phyloP scores from a whole-genome alignment of 1,140 invertebrate genomes.

The Trachymyrmex cornetzi region DNA sequence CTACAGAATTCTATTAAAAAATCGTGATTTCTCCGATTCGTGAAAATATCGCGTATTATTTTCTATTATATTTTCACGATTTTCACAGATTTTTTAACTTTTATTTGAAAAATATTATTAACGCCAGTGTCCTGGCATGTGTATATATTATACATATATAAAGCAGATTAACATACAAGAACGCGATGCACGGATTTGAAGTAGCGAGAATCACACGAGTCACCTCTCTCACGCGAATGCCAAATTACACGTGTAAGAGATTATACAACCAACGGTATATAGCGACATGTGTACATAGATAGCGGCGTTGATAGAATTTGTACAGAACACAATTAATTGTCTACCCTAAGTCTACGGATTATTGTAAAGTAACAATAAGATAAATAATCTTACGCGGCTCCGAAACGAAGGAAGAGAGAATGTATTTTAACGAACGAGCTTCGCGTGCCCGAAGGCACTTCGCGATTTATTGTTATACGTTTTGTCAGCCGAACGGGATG shows the following conservation, averaged over 20 bases:
- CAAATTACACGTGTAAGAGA: conserved; percentile 74
- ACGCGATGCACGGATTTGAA: conserved; percentile 78
- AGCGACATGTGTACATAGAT: conserved; percentile 79
- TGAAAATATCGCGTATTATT: background rate
- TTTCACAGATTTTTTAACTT: background rate
- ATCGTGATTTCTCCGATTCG: background rate
- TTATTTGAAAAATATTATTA: conserved; percentile 5
- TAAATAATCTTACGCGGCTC: conserved; percentile 71
- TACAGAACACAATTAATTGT: conserved; percentile 82
- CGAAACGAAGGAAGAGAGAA: conserved; percentile 71
- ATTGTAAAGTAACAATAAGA: conserved; percentile 71
- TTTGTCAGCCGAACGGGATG: conserved; percentile 37
- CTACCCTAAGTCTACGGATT: conserved; percentile 60
- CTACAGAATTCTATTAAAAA: background rate
- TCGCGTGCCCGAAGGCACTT: conserved; percentile 77
- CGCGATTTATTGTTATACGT: conserved; percentile 81
- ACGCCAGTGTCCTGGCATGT: conserved; percentile 22
- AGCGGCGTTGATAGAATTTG: conserved; percentile 80
- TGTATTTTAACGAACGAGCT: conserved; percentile 85
- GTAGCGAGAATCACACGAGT: conserved; percentile 63
- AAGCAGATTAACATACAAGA: conserved; percentile 34
- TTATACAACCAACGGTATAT: conserved; percentile 25
- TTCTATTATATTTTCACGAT: background rate
- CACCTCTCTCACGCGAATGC: conserved; percentile 69
- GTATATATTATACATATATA: conserved; percentile 74